Conservation (phyloP, 2,888 invertebrate species). For the Rhagonycha fulva region DNA sequence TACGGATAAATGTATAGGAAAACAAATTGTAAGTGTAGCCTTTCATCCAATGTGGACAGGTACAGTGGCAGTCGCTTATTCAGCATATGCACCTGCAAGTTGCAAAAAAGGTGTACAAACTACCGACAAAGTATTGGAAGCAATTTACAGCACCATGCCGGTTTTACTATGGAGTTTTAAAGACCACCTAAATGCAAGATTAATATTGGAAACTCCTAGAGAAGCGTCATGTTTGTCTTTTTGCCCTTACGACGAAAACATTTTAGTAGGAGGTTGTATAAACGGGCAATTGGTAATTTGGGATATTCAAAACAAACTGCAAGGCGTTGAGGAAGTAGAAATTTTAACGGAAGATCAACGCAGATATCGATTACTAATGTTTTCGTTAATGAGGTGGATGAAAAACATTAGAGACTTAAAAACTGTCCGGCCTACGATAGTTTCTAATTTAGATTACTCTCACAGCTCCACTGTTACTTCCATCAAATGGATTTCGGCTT, state of each 20-base stretch:
- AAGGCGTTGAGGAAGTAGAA: conserved; percentile 62
- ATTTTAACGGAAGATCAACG: conserved; percentile 66
- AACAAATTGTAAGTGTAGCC: conserved; percentile 65
- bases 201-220: conserved; percentile 69
- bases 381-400: conserved; percentile 70
- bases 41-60: conserved; percentile 78
- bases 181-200: conserved; percentile 70
- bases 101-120: conserved; percentile 50
- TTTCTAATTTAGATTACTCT: conserved; percentile 65
- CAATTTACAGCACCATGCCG: conserved; percentile 66
- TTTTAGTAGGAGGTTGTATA: conserved; percentile 71
- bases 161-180: conserved; percentile 76
- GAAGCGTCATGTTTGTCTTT: conserved; percentile 69
- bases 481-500: conserved; percentile 71
- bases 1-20: conserved; percentile 65
- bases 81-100: conserved; percentile 61
- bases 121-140: conserved; percentile 48
- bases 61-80: conserved; percentile 67
- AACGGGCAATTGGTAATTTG: conserved; percentile 75
- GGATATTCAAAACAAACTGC: conserved; percentile 68
- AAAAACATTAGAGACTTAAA: conserved; percentile 63
- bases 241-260: conserved; percentile 70
- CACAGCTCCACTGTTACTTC: conserved; percentile 67
- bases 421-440: conserved; percentile 62
- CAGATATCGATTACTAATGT: conserved; percentile 64